Base-by-base conservation (phyloP, 2,888 invertebrate species). In the Brachylomia viminalis region DNA sequence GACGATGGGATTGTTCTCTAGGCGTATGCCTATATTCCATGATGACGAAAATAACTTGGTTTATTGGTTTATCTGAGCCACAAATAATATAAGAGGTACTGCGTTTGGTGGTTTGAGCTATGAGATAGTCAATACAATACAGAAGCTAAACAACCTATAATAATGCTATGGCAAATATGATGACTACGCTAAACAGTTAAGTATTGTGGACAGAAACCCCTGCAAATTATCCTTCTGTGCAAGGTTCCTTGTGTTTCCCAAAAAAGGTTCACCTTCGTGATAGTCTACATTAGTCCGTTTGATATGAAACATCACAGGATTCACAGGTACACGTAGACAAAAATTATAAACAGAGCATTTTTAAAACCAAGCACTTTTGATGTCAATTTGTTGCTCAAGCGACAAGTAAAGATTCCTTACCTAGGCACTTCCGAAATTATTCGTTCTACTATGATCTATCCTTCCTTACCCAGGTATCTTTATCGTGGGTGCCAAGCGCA, bases 401-500 rank as follows among this genome's bases (percentile, higher is more conserved):
- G 5, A 17, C n/a, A n/a, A 62, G 62, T n/a, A 5, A 33, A 17
- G 7, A 33, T 33, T n/a, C 49, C 49, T 49, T 49, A 30, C 23
- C 10, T 10, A 56, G 13, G 20, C 10, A 23, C 8, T 30, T 45
- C 27, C 4, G 3, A 17, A 49, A 27, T 20, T 20, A 3, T 20
- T 33, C 27, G 27, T 30, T 30, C 13, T 15, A 56, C 4, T n/a
- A 30, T 42, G 10, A 17, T 47, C 23, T 64, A 42, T 45, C 1
- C 27, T 79, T 33, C 1, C 30, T 27, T 33, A 30, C 47, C 38
- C 88, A 99, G 99, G 99, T 91, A 97, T 99, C 84, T 99, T 98
- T 93, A 98, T 99, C 92, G 99, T 99, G 82, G 99, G 98, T 87
- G 99, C 99, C 27, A 99, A 99, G 95, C 98, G 99, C 83, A 99